Evolutionary conservation across 2,888 invertebrate species (phyloP), one percentile per base, ranked within the genome.

Genomic region (Aspidiotus destructor): DNA sequence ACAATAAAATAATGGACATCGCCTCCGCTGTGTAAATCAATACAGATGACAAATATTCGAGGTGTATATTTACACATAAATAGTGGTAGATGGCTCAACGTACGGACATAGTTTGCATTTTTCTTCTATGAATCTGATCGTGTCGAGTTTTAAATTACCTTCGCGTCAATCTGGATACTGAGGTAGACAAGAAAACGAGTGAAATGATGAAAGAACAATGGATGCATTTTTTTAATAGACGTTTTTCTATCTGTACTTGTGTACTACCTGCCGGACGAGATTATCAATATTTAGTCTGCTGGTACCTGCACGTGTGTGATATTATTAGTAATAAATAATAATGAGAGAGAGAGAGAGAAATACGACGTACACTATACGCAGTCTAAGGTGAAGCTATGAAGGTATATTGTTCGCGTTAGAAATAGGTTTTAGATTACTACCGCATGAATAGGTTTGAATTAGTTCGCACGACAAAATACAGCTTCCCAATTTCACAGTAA

Each of bases 301-400:
- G 67, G 67, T 67, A 67, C 67, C 67, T 67, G 67, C 67, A 67
- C 67, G 67, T 67, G 67, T 67, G 44, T 60, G 67, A 67, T 67
- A 58, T 57, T 67, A 52, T 67, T 67, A 40, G 52, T 44, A 67
- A 67, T 48, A 58, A 28, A 40, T 17, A 28, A 28, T 28, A 28
- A 28, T 28, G 28, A 28, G 28, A 28, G 28, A 28, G 5, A 28
- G 28, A 28, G 28, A 28, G 28, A 28, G 5, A 28, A 28, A 28
- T 3, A 28, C 28, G 5, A 28, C 28, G 28, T 28, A 28, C 28
- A 28, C 28, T 28, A 28, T 28, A 28, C 28, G 28, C 28, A 28
- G 28, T 28, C 28, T 28, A 48, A 63, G 63, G 63, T 58, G 58
- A 60, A 67, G 44, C 16, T 55, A 67, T 67, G 67, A 58, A 67